Conservation (phyloP, 1,140 invertebrate genomes). For the Bathynomus jamesi region DNA sequence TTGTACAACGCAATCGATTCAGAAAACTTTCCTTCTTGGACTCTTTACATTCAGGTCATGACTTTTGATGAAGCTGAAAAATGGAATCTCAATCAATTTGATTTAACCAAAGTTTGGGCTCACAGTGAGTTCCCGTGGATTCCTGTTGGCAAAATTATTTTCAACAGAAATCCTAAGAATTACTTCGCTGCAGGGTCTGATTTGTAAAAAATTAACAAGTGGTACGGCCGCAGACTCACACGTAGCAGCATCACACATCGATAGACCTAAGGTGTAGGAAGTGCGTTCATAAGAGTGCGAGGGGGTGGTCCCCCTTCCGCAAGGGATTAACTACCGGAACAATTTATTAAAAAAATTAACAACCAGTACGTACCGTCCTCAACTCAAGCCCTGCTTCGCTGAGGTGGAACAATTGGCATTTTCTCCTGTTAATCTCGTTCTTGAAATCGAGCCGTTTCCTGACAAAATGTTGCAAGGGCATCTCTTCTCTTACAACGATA, state of each 20-base stretch:
- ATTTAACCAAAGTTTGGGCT: slow-evolving; percentile 88
- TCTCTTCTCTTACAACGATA: slow-evolving; percentile 89
- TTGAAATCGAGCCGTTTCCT: slow-evolving; percentile 80
- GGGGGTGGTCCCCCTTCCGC: no score
- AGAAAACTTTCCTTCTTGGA: slow-evolving; percentile 74
- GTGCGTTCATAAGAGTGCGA: no score
- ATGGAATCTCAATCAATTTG: slow-evolving; percentile 76
- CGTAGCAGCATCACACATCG: no score
- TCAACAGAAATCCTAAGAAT: slow-evolving; percentile 83
- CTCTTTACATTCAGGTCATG: slow-evolving; percentile 63
- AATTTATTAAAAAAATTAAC: no score
- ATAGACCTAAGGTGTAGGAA: no score
- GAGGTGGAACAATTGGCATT: slow-evolving; percentile 95
- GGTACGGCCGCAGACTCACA: no score
- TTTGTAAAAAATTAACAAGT: no score
- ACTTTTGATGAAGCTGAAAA: slow-evolving; percentile 59
- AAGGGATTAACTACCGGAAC: no score
- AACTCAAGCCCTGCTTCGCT: no score
- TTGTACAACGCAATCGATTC: slow-evolving; percentile 80
- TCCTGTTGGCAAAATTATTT: slow-evolving; percentile 77
- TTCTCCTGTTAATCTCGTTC: slow-evolving; percentile 80
- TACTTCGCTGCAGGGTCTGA: slow-evolving; percentile 90
- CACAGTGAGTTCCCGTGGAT: slow-evolving; percentile 86
- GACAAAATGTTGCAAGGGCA: slow-evolving; percentile 90
- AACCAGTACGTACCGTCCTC: no score